Base-by-base conservation (phyloP, 1,140 invertebrate species). In the Hycleus phaleratus region DNA sequence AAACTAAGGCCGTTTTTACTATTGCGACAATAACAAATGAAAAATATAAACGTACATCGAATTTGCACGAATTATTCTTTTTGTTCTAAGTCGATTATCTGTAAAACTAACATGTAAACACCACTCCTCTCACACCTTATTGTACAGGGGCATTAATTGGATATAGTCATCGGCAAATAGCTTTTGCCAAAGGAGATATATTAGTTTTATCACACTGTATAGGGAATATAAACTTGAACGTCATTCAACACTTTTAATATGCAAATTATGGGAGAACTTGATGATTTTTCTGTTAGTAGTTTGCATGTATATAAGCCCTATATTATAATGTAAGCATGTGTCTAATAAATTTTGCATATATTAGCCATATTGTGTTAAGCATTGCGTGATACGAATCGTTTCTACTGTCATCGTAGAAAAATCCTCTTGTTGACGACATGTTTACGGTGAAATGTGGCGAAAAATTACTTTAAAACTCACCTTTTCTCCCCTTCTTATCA, bases 161-260 rank as follows among this genome's bases (percentile, higher is more conserved):
- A 32, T 32, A 2, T 32, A 32, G 4, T 32, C 39, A 42, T 45
- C 49, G 49, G 51, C 49, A 47, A 39, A 38, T 45, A 42, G 25
- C 45, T 32, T 32, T 49, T 38, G 48, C 50, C 51, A 59, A 59
- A 54, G 58, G 51, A 52, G 47, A 51, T 47, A 59, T 59, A 59
- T 59, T 59, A 59, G 58, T 59, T 54, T 59, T 59, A 43, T 26
- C 47, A 48, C 39, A 43, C 45, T 58, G 51, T 51, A 58, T 58
- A 58, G 32, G 1, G 7, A 32, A 32, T 32, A 32, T 32, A 32
- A 2, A 32, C 4, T 32, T 32, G 32, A 46, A 46, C 49, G 48
- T 52, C 49, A 58, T 26, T 50, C 49, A 58, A 58, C 49, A 58
- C 56, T 58, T 58, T 51, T 58, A 58, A 58, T 58, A 58, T 58